These are phyloP conservation scores for Diaprepes abbreviatus DNA, from an alignment of 2,888 invertebrate genomes.

Conservation along the genomic window DNA sequence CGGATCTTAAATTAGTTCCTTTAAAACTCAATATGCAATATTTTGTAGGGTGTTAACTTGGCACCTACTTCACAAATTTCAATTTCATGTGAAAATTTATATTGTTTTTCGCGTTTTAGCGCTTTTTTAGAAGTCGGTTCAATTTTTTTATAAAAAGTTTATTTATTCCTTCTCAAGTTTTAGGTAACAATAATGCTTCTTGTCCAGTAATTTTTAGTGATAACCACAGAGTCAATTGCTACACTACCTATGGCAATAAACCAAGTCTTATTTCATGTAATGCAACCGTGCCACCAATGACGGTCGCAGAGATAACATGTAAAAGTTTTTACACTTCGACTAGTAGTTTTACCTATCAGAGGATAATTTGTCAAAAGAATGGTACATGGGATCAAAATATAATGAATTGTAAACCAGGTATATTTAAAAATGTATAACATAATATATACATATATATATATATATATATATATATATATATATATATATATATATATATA, in stretches of 20 bases:
- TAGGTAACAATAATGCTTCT: background rate
- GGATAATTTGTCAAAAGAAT: slow-evolving; percentile 49
- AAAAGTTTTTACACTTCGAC: background rate
- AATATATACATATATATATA: too few relatives aligned
- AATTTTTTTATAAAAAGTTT: too few relatives aligned
- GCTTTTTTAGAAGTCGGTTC: too few relatives aligned
- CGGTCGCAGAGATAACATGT: slow-evolving; percentile 6
- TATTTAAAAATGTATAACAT: background rate
- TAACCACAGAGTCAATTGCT: background rate
- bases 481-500: too few relatives aligned
- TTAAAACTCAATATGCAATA: too few relatives aligned
- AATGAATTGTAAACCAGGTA: slow-evolving; percentile 64
- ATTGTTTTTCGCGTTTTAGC: too few relatives aligned
- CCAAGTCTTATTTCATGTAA: slow-evolving; percentile 3
- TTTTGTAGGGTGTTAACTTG: too few relatives aligned
- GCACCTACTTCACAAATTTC: too few relatives aligned
- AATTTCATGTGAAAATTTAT: too few relatives aligned
- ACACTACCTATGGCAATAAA: slow-evolving; percentile 8
- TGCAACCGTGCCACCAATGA: slow-evolving; percentile 2
- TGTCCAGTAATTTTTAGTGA: slow-evolving; percentile 19
- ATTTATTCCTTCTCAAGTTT: too few relatives aligned
- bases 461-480: too few relatives aligned
- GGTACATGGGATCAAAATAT: slow-evolving; percentile 66
- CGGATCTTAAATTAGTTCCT: too few relatives aligned
- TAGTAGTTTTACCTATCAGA: background rate